A percentile compares a stretch with the other conserved stretches of the same genome.
Conservation (phyloP, 2,113 vertebrate species). For the Acanthochromis polyacanthus region DNA sequence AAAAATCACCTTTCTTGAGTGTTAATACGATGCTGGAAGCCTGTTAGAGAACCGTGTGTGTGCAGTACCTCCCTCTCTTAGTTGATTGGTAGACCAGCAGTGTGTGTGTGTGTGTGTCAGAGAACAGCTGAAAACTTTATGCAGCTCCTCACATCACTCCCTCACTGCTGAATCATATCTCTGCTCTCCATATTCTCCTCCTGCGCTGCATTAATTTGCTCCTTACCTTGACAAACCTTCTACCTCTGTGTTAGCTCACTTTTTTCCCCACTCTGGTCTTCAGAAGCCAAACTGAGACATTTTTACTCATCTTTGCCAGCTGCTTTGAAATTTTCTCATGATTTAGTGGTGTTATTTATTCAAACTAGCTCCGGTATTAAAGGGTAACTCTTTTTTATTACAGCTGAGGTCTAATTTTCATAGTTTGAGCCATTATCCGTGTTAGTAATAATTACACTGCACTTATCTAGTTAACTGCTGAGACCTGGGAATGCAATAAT, state of each 20-base stretch:
- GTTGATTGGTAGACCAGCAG: conserved; percentile 24
- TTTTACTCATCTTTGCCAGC: conserved; percentile 2
- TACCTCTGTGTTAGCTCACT: conserved; percentile 5
- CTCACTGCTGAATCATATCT: conserved; percentile 57
- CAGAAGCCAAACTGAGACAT: conserved; percentile 6
- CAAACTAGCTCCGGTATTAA: background rate
- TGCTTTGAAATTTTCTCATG: conserved; percentile 7
- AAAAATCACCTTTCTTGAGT: conserved; percentile 15
- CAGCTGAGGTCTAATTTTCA: background rate
- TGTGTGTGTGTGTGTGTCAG: background rate
- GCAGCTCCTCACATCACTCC: conserved; percentile 31
- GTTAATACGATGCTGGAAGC: conserved; percentile 44
- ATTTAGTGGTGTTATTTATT: background rate
- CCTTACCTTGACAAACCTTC: conserved; percentile 45
- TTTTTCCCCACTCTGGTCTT: background rate
- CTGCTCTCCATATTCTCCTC: conserved; percentile 41
- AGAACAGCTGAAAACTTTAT: conserved; percentile 19
- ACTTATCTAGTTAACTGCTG: too few relatives aligned
- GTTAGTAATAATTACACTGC: background rate
- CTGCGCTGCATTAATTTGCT: conserved; percentile 40
- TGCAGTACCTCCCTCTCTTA: conserved; percentile 22
- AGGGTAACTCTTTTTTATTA: background rate
- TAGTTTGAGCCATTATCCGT: background rate
- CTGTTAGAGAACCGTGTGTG: conserved; percentile 17
- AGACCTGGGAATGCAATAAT: too few relatives aligned